phyloP scores from a whole-genome alignment of 2,888 invertebrate genomes.

The Ophion ventricosus region DNA sequence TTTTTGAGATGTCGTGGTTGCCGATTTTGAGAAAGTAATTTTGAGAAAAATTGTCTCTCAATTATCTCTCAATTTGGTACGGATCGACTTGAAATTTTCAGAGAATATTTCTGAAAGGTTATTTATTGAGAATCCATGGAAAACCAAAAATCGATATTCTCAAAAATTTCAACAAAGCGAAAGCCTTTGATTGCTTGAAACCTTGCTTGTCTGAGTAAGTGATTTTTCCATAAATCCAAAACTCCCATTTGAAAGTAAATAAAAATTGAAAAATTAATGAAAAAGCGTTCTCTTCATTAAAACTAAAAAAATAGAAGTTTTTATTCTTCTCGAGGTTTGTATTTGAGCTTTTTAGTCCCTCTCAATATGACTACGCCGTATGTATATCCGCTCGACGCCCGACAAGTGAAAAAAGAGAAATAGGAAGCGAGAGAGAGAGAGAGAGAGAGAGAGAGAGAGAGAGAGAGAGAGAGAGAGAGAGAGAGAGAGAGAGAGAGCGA shows the following conservation, averaged over 20 bases:
- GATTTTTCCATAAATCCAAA: neutral
- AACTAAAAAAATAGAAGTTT: neutral
- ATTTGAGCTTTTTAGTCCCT: neutral
- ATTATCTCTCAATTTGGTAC: too few species aligned
- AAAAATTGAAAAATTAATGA: neutral
- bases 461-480: neutral
- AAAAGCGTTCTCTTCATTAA: neutral
- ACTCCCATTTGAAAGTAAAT: neutral
- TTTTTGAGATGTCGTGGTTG: too few species aligned
- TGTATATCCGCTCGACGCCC: conserved; percentile 1
- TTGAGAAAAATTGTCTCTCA: too few species aligned
- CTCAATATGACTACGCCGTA: conserved; percentile 6
- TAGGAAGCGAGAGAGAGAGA: neutral
- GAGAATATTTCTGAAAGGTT: too few species aligned
- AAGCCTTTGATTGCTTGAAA: neutral
- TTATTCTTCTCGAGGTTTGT: neutral
- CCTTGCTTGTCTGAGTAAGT: neutral
- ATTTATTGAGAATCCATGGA: too few species aligned
- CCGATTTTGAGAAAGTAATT: too few species aligned
- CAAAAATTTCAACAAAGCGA: neutral
- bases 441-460: neutral
- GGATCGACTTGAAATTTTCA: too few species aligned
- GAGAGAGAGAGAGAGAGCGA: conserved; percentile 8
- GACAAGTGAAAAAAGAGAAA: conserved; percentile 9
- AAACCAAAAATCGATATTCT: too few species aligned